Evolutionary conservation across 2,113 vertebrate species (phyloP).

Genomic region (Rutilus rutilus): DNA sequence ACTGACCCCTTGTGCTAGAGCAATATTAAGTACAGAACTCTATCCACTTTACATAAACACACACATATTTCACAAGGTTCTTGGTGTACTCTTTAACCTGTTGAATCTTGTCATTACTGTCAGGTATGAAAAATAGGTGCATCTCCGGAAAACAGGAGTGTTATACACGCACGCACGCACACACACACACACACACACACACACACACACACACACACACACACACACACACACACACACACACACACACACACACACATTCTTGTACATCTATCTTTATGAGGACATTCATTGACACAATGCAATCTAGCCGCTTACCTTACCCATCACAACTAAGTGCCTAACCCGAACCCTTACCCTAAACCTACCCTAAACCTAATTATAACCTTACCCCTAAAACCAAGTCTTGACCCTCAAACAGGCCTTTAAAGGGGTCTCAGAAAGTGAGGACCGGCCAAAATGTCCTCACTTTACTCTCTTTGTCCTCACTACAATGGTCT

Average conservation of each 20-base stretch:
- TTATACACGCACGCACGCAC: neutral
- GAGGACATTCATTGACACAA: too few relatives aligned
- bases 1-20: neutral
- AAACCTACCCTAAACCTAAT: too few relatives aligned
- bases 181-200: conserved; percentile 28
- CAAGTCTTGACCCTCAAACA: too few relatives aligned
- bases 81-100: conserved; percentile 23
- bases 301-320: too few relatives aligned
- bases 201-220: conserved; percentile 28
- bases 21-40: neutral
- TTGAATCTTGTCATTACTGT: conserved; percentile 52
- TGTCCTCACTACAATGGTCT: neutral
- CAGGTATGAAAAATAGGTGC: conserved; percentile 45
- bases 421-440: too few relatives aligned
- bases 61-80: conserved; percentile 25
- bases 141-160: conserved; percentile 28
- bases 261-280: too few relatives aligned
- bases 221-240: conserved; percentile 28
- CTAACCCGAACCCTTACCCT: too few relatives aligned
- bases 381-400: too few relatives aligned
- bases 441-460: too few relatives aligned
- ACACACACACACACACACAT: conserved; percentile 19
- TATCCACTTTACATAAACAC: conserved; percentile 10
- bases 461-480: too few relatives aligned
- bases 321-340: too few relatives aligned